These are phyloP conservation scores for Sinentomon sp. DNA, from an alignment of 2,888 invertebrate species.

Conservation along the genomic window DNA sequence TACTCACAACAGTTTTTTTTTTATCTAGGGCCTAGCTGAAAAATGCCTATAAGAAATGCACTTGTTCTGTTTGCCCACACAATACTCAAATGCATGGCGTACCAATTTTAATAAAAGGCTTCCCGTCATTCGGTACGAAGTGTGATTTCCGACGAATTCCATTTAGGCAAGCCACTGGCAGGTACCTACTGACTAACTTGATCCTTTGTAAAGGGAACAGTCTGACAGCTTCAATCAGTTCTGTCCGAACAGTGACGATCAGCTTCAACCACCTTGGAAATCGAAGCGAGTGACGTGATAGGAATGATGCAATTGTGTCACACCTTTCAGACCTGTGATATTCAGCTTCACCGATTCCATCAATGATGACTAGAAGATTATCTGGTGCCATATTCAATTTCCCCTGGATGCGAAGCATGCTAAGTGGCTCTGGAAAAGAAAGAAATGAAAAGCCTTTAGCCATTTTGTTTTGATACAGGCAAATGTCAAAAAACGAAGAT, in stretches of 20 bases:
- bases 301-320: constrained; percentile 69
- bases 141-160: background rate
- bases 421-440: no score
- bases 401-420: constrained; percentile 36
- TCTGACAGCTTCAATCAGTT: constrained; percentile 51
- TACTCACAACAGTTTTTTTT: no score
- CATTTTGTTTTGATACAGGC: no score
- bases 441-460: no score
- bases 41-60: no score
- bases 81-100: no score
- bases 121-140: no score
- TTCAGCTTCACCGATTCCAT: constrained; percentile 82
- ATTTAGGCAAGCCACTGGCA: background rate
- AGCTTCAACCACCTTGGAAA: constrained; percentile 76
- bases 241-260: constrained; percentile 57
- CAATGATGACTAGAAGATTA: constrained; percentile 51
- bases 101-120: no score
- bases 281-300: constrained; percentile 44
- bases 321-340: constrained; percentile 85
- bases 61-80: no score
- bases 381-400: constrained; percentile 25
- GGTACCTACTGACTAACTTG: no score
- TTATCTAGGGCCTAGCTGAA: no score
- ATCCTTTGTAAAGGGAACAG: constrained; percentile 41
- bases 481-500: no score